phyloP scores from a whole-genome alignment of 2,113 vertebrate species.

The Ploceus nigricollis region DNA sequence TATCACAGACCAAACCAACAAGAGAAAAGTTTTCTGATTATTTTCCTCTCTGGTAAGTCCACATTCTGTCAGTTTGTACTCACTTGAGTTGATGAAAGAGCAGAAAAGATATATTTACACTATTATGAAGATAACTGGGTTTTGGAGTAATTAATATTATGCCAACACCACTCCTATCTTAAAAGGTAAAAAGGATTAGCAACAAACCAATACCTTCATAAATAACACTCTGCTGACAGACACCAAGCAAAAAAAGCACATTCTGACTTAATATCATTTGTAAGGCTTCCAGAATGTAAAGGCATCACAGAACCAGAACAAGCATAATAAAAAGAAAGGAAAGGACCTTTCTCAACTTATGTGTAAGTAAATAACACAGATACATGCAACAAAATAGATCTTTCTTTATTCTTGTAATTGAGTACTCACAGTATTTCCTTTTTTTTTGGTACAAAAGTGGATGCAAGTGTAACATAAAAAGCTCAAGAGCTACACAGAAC shows the following conservation, averaged over 20 bases:
- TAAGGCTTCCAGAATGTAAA: neutral
- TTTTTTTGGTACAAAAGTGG: slow-evolving; percentile 36
- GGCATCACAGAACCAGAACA: neutral
- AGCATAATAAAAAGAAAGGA: neutral
- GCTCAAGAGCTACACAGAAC: neutral
- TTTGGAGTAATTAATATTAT: neutral
- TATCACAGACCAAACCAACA: neutral
- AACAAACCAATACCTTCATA: neutral
- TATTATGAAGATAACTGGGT: neutral
- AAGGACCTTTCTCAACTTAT: neutral
- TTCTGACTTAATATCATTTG: neutral
- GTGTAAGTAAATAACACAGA: neutral
- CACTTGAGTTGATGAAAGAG: neutral
- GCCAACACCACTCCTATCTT: neutral
- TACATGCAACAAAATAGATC: slow-evolving; percentile 57
- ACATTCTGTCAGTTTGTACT: neutral
- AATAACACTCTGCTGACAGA: neutral
- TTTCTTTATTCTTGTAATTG: slow-evolving; percentile 50
- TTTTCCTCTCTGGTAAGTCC: neutral
- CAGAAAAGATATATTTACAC: neutral
- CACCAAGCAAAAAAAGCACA: neutral
- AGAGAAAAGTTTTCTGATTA: neutral
- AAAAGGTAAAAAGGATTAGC: neutral
- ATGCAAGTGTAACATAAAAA: slow-evolving; percentile 16
- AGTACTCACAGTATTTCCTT: neutral